phyloP scores from a whole-genome alignment of 2,888 invertebrate genomes.

The Pollenia angustigena region DNA sequence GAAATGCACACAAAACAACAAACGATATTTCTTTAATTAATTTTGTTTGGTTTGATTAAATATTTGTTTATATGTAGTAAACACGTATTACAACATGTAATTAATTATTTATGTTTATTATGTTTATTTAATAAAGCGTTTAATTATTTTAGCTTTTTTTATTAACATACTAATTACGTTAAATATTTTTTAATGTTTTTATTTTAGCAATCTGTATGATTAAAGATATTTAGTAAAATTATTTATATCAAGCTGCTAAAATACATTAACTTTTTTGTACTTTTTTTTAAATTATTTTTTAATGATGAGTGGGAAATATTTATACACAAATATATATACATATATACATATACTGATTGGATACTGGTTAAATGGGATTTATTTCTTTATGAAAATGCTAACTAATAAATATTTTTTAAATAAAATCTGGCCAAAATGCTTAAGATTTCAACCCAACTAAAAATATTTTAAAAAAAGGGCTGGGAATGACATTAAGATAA shows the following conservation, averaged over 20 bases:
- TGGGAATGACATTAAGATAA: constrained; percentile 14
- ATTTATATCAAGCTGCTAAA: constrained; percentile 25
- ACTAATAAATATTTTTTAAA: background rate
- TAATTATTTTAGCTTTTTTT: background rate
- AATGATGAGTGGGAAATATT: constrained; percentile 24
- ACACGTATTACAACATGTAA: constrained; percentile 55
- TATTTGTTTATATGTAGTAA: constrained; percentile 17
- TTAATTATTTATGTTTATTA: constrained; percentile 12
- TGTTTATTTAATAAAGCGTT: constrained; percentile 9
- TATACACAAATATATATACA: constrained; percentile 12
- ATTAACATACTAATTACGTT: constrained; percentile 32
- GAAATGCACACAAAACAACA: constrained; percentile 71
- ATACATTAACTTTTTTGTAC: constrained; percentile 7
- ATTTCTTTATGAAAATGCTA: constrained; percentile 6
- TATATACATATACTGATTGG: background rate
- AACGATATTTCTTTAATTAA: constrained; percentile 54
- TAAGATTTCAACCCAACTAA: constrained; percentile 1
- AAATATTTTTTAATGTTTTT: constrained; percentile 1
- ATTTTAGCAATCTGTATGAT: constrained; percentile 25
- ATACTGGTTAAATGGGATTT: background rate
- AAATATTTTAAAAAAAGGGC: background rate
- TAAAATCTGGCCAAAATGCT: background rate
- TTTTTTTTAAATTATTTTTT: background rate
- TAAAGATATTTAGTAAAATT: background rate
- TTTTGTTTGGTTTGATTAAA: constrained; percentile 25